Evolutionary conservation across 1,140 invertebrate genomes (phyloP).

Genomic region (Helicoverpa armigera): DNA sequence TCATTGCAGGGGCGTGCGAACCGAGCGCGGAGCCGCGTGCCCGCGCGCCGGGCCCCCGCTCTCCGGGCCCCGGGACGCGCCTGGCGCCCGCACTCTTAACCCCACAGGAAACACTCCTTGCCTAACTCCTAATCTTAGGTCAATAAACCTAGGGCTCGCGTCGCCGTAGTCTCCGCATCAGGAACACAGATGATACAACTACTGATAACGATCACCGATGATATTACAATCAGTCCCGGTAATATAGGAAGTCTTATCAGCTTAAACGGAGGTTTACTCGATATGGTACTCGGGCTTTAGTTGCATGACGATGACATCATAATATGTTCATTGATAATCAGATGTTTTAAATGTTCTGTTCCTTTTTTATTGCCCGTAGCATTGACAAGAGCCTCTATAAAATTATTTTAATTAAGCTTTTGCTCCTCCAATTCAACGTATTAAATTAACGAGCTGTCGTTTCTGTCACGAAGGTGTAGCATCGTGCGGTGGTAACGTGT

Average conservation of each 20-base stretch:
- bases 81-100: constrained; percentile 57
- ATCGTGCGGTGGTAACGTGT: constrained; percentile 22
- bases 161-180: constrained; percentile 5
- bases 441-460: constrained; percentile 21
- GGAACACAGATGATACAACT: constrained; percentile 33
- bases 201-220: constrained; percentile 36
- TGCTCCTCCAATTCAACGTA: background rate
- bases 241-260: constrained; percentile 34
- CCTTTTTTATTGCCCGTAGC: background rate
- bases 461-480: constrained; percentile 17
- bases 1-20: constrained; percentile 83
- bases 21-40: constrained; percentile 44
- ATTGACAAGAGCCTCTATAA: background rate
- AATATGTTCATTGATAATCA: constrained; percentile 1
- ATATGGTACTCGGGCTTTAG: constrained; percentile 20
- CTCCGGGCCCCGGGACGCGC: constrained; percentile 26
- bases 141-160: constrained; percentile 62
- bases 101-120: constrained; percentile 80
- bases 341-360: background rate
- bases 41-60: constrained; percentile 36
- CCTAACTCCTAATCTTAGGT: constrained; percentile 72
- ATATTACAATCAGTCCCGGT: constrained; percentile 26
- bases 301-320: constrained; percentile 16
- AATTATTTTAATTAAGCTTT: constrained; percentile 31
- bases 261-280: constrained; percentile 23